These are phyloP conservation scores for Caenorhabditis tropicalis DNA, from an alignment of 1,140 invertebrate genomes.

Conservation along the genomic window DNA sequence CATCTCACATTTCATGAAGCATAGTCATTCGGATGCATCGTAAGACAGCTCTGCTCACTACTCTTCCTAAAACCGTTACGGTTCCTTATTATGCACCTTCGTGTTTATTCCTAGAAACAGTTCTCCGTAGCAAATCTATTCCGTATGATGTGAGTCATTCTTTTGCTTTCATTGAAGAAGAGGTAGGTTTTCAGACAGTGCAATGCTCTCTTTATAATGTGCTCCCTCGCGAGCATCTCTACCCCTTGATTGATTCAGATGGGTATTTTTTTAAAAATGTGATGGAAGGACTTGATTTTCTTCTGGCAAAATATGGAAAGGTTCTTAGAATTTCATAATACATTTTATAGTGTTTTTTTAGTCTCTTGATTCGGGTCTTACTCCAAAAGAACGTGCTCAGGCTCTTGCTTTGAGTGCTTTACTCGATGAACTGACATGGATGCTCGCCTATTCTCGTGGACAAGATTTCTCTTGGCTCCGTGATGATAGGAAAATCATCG, in stretches of 20 bases:
- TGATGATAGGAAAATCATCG: constrained; percentile 10
- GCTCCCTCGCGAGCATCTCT: constrained; percentile 1
- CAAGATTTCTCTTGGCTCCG: constrained; percentile 24
- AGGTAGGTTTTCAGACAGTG: not conserved
- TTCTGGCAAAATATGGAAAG: constrained; percentile 27
- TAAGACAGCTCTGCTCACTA: constrained; percentile 10
- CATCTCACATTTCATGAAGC: not conserved
- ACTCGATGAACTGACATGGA: constrained; percentile 27
- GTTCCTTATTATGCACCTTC: constrained; percentile 20
- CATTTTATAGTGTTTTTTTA: not conserved
- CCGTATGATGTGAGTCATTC: not conserved
- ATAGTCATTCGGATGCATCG: constrained; percentile 1
- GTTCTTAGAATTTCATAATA: not conserved
- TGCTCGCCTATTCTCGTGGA: constrained; percentile 10
- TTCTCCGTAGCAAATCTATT: constrained; percentile 13
- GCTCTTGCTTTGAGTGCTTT: constrained; percentile 6
- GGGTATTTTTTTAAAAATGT: constrained; percentile 29
- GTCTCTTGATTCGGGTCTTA: not conserved
- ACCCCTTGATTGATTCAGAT: not conserved
- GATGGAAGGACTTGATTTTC: constrained; percentile 15
- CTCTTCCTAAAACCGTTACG: not conserved
- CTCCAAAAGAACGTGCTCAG: constrained; percentile 17
- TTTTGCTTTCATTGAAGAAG: too few species aligned
- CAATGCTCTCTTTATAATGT: constrained; percentile 22
- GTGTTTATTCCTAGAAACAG: constrained; percentile 10